Evolutionary conservation across 2,113 vertebrate genomes (phyloP).

Genomic region (Macrotus californicus): DNA sequence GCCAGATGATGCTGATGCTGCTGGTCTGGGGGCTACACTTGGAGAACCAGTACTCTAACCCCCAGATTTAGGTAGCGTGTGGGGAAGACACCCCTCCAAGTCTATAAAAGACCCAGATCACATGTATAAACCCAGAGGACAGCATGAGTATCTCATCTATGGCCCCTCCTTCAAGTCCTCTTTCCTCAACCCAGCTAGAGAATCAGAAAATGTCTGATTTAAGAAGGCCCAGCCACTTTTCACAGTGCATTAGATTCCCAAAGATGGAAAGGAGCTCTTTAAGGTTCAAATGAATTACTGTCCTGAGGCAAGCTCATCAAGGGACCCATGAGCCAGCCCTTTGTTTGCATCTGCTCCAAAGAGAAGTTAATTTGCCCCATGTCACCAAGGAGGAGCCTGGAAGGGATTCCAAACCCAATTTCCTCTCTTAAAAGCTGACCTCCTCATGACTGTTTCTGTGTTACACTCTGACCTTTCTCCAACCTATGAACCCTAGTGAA

Average conservation of each 20-base stretch:
- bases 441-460: neutral
- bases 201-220: neutral
- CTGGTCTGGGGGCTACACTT: neutral
- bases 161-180: neutral
- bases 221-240: neutral
- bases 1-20: neutral
- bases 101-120: neutral
- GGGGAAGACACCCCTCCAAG: neutral
- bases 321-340: neutral
- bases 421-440: neutral
- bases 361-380: neutral
- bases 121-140: neutral
- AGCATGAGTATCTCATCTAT: neutral
- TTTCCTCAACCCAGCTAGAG: neutral
- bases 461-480: neutral
- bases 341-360: neutral
- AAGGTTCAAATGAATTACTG: neutral
- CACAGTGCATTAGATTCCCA: neutral
- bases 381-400: neutral
- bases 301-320: neutral
- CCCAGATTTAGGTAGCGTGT: neutral
- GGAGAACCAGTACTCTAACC: neutral
- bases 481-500: neutral
- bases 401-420: neutral
- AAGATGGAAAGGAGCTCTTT: neutral